Conservation (phyloP, 2,797 vertebrate species). For the Cyclura pinguis region DNA sequence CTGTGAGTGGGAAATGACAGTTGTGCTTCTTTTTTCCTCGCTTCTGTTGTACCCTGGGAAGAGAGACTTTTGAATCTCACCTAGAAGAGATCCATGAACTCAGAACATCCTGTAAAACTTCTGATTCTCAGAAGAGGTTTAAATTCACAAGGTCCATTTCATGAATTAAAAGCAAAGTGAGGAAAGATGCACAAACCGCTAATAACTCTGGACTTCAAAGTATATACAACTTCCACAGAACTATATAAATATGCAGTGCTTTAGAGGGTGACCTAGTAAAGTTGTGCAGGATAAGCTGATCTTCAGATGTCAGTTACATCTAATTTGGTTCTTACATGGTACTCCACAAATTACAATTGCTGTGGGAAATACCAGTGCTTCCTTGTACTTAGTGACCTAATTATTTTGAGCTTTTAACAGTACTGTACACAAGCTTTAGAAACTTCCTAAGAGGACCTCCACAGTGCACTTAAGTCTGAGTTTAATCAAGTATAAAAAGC, state of each 20-base stretch:
- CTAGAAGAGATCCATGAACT: not conserved
- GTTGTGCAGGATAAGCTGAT: not conserved
- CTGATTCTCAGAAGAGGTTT: not conserved
- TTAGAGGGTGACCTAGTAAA: not conserved
- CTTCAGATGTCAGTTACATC: not conserved
- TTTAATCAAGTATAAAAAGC: slow-evolving; percentile 33
- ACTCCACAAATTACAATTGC: not conserved
- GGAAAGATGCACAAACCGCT: not conserved
- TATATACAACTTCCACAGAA: not conserved
- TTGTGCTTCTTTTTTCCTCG: not conserved
- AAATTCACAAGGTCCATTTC: not conserved
- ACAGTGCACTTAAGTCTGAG: not conserved
- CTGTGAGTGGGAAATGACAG: not conserved
- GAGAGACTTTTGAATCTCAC: not conserved
- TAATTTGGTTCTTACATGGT: not conserved
- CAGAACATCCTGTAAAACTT: not conserved
- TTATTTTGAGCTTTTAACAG: slow-evolving; percentile 5
- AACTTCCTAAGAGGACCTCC: slow-evolving; percentile 22
- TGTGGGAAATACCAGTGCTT: not conserved
- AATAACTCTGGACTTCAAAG: not conserved
- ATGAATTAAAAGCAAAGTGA: not conserved
- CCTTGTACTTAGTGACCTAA: not conserved
- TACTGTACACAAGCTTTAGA: slow-evolving; percentile 29
- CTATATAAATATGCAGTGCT: not conserved
- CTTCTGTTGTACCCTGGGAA: not conserved